A percentile compares a stretch with the other conserved stretches of the same genome.
These are phyloP conservation scores for Latrodectus hesperus DNA, from an alignment of 2,888 invertebrate genomes.

Conservation along the genomic window DNA sequence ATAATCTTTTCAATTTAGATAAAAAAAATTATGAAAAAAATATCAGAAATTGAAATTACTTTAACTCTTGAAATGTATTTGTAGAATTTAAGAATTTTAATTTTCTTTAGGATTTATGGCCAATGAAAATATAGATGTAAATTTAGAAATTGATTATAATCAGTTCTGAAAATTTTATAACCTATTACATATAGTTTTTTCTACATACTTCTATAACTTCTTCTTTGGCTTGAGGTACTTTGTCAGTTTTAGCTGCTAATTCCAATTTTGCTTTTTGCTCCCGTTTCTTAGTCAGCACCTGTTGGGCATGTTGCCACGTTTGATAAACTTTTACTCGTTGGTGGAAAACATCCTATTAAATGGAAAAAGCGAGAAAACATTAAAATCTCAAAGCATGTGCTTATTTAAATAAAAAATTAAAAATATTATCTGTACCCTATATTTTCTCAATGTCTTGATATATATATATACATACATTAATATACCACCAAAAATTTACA, in stretches of 20 bases:
- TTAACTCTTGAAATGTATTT: not conserved
- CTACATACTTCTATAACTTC: constrained; percentile 90
- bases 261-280: constrained; percentile 95
- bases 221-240: constrained; percentile 86
- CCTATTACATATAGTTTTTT: not conserved
- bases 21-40: not conserved
- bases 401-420: no score
- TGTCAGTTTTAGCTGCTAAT: constrained; percentile 90
- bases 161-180: not conserved
- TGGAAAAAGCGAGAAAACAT: no score
- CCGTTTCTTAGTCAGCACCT: constrained; percentile 92
- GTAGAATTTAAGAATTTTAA: not conserved
- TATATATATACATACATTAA: no score
- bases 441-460: no score
- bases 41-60: not conserved
- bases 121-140: not conserved
- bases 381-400: no score
- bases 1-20: no score
- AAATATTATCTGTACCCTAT: no score
- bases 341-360: constrained; percentile 80
- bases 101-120: not conserved
- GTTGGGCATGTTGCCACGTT: constrained; percentile 97
- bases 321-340: constrained; percentile 90
- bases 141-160: not conserved
- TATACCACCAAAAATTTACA: no score